Evolutionary conservation across 2,888 invertebrate species (phyloP).

Genomic region (Bellardia pandia): DNA sequence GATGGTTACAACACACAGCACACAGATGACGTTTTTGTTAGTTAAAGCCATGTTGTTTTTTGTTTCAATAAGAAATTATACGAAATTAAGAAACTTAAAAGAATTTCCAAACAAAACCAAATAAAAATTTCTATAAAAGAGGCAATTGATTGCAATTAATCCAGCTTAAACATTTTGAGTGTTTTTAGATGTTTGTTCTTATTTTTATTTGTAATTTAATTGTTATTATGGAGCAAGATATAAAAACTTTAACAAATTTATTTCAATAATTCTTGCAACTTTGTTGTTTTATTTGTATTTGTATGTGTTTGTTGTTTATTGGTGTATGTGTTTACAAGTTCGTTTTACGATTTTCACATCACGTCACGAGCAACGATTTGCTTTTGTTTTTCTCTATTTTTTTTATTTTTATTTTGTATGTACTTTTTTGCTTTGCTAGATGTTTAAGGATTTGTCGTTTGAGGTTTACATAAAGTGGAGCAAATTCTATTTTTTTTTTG

Average conservation of each 20-base stretch:
- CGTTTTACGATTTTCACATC: slow-evolving; percentile 68
- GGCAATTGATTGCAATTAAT: slow-evolving; percentile 63
- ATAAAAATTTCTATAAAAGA: slow-evolving; percentile 56
- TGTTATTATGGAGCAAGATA: slow-evolving; percentile 5
- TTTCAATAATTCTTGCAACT: slow-evolving; percentile 12
- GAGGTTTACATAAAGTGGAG: slow-evolving; percentile 64
- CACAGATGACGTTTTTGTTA: slow-evolving; percentile 39
- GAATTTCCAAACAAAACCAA: slow-evolving; percentile 63
- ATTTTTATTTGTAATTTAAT: not conserved
- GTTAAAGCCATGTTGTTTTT: slow-evolving; percentile 42
- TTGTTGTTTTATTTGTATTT: not conserved
- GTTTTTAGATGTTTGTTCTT: slow-evolving; percentile 43
- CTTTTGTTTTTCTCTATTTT: slow-evolving; percentile 58
- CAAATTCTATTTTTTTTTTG: slow-evolving; percentile 48
- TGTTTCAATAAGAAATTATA: slow-evolving; percentile 51
- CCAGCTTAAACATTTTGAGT: slow-evolving; percentile 66
- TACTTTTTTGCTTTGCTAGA: slow-evolving; percentile 38
- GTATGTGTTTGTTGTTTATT: slow-evolving; percentile 58
- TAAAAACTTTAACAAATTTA: not conserved
- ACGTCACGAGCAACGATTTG: slow-evolving; percentile 66
- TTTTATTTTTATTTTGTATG: slow-evolving; percentile 44
- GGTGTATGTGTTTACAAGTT: slow-evolving; percentile 47
- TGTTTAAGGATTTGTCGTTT: slow-evolving; percentile 64
- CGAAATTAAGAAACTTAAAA: slow-evolving; percentile 57
- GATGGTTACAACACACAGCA: slow-evolving; percentile 51